Evolutionary conservation across 2,888 invertebrate species (phyloP).

Genomic region (Camponotus fellah): DNA sequence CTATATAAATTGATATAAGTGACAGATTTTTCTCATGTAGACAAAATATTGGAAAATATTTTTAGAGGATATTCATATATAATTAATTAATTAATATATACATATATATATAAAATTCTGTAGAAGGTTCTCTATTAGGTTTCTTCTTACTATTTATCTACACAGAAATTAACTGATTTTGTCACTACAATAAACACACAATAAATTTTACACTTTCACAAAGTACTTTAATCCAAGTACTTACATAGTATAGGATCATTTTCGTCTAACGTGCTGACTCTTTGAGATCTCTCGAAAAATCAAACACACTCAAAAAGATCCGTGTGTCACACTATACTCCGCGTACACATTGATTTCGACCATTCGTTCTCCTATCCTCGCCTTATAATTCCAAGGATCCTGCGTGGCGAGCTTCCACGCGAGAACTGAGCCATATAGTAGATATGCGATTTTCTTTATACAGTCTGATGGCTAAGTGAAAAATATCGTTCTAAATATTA

Average conservation of each 20-base stretch:
- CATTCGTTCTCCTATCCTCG: conserved; percentile 46
- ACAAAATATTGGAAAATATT: background rate
- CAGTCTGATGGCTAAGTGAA: conserved; percentile 86
- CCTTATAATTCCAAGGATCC: conserved; percentile 71
- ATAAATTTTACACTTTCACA: conserved; percentile 43
- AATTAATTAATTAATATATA: background rate
- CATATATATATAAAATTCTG: no score
- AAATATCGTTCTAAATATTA: conserved; percentile 86
- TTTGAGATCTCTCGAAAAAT: conserved; percentile 58
- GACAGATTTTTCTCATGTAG: no score
- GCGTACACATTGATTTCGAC: conserved; percentile 68
- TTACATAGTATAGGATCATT: conserved; percentile 82
- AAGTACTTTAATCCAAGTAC: conserved; percentile 65
- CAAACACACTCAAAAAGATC: conserved; percentile 53
- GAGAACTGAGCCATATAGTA: conserved; percentile 85
- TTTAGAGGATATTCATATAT: background rate
- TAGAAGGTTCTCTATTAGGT: background rate
- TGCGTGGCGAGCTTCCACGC: conserved; percentile 81
- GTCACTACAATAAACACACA: conserved; percentile 14
- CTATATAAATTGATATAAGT: no score
- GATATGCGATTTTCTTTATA: conserved; percentile 86
- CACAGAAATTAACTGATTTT: conserved; percentile 15
- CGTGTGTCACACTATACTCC: conserved; percentile 57
- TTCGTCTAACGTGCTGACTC: conserved; percentile 60
- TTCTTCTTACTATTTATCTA: background rate